A percentile compares a stretch with the other conserved stretches of the same genome.
Conservation (phyloP, 2,113 vertebrate genomes). For the Istiophorus platypterus region DNA sequence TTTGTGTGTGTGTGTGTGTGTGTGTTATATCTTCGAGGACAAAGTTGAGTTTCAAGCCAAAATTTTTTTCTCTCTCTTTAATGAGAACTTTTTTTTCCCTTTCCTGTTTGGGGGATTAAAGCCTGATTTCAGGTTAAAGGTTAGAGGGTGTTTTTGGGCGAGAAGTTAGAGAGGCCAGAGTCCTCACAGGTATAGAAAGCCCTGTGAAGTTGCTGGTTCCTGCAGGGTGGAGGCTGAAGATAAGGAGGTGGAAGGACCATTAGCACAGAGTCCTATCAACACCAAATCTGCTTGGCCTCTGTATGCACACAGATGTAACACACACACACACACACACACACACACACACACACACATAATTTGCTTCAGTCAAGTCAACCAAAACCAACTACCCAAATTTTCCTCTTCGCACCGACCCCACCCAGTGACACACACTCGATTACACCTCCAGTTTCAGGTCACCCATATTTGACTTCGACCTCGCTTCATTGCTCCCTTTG, state of each 20-base stretch:
- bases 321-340: constrained; percentile 20
- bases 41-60: too few species aligned
- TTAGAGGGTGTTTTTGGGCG: neutral
- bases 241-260: constrained; percentile 28
- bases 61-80: too few species aligned
- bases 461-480: too few species aligned
- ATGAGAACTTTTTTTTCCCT: neutral
- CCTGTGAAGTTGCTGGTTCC: neutral
- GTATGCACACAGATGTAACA: constrained; percentile 20
- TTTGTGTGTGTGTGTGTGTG: neutral
- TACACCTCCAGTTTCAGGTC: neutral
- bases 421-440: neutral
- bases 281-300: neutral
- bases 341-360: neutral
- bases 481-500: too few species aligned
- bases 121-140: neutral
- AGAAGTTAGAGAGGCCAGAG: neutral
- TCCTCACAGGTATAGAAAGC: neutral
- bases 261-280: constrained; percentile 38
- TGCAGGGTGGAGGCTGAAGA: constrained; percentile 10
- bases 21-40: neutral
- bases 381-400: neutral
- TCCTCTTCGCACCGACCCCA: constrained; percentile 3
- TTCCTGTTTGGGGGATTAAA: neutral
- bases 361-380: neutral